Conservation (phyloP, 2,888 invertebrate genomes). For the Encarsia formosa region DNA sequence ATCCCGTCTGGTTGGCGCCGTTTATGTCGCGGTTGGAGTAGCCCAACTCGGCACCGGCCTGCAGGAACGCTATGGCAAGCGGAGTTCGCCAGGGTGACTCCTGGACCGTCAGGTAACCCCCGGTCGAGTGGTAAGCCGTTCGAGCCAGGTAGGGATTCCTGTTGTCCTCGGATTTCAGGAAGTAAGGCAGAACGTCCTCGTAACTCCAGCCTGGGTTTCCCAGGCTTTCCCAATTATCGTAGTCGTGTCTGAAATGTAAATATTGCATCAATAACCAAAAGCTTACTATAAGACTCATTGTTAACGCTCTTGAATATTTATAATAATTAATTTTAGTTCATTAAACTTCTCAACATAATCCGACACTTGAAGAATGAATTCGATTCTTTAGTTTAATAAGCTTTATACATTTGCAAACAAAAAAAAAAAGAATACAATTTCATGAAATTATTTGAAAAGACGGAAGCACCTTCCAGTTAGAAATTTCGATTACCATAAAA, state of each 20-base stretch:
- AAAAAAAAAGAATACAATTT: too few relatives aligned
- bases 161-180: constrained; percentile 83
- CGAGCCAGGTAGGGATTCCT: constrained; percentile 75
- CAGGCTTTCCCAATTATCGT: constrained; percentile 75
- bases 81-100: constrained; percentile 82
- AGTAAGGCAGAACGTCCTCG: constrained; percentile 76
- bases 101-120: constrained; percentile 79
- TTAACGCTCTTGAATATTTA: too few relatives aligned
- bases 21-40: constrained; percentile 78
- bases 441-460: too few relatives aligned
- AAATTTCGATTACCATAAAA: too few relatives aligned
- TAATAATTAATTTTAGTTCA: too few relatives aligned
- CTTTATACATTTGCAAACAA: too few relatives aligned
- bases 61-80: constrained; percentile 74
- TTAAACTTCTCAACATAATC: too few relatives aligned
- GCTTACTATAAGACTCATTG: too few relatives aligned
- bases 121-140: constrained; percentile 71
- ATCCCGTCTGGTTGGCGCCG: constrained; percentile 78
- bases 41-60: constrained; percentile 78
- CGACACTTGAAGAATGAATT: too few relatives aligned
- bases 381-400: too few relatives aligned
- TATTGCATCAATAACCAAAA: too few relatives aligned
- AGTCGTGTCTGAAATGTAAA: background rate
- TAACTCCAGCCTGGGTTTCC: constrained; percentile 88
- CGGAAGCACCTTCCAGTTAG: too few relatives aligned